Conservation (phyloP, 30 jellyfish, hydroid and myxozoan genomes). For the Calvadosia cruxmelitensis region DNA sequence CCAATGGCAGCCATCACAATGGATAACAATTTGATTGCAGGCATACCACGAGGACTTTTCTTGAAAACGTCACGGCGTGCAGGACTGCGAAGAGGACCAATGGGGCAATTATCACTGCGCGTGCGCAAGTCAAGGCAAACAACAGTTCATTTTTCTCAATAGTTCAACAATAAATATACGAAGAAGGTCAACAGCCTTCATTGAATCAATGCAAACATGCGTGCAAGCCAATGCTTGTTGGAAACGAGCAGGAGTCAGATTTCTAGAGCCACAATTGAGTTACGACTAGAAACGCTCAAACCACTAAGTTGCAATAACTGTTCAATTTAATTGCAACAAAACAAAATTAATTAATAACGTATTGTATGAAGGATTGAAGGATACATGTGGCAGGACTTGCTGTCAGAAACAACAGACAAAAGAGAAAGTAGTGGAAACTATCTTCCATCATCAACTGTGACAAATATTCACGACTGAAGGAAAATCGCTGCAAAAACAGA, state of each 20-base stretch:
- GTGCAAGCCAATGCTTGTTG: too few species aligned
- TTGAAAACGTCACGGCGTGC: conserved; percentile 64
- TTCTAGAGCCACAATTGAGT: too few species aligned
- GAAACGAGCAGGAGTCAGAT: too few species aligned
- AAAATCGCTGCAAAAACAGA: conserved; percentile 52
- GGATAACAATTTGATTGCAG: background rate
- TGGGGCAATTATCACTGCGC: conserved; percentile 61
- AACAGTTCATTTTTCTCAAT: too few species aligned
- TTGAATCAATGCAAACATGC: too few species aligned
- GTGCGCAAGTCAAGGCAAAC: background rate
- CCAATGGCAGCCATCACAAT: too few species aligned
- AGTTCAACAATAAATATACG: too few species aligned
- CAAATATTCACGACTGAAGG: conserved; percentile 50
- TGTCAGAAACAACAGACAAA: conserved; percentile 47
- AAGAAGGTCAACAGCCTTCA: too few species aligned
- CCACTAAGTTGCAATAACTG: too few species aligned
- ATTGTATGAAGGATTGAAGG: conserved; percentile 8
- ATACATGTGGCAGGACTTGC: conserved; percentile 70
- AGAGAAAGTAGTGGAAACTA: conserved; percentile 65
- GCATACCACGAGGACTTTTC: conserved; percentile 61
- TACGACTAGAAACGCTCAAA: too few species aligned
- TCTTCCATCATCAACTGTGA: conserved; percentile 53
- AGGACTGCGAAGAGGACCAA: conserved; percentile 52
- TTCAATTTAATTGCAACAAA: too few species aligned
- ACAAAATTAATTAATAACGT: too few species aligned